Conservation (phyloP, 2,113 vertebrate genomes). For the Callaeas wilsoni region DNA sequence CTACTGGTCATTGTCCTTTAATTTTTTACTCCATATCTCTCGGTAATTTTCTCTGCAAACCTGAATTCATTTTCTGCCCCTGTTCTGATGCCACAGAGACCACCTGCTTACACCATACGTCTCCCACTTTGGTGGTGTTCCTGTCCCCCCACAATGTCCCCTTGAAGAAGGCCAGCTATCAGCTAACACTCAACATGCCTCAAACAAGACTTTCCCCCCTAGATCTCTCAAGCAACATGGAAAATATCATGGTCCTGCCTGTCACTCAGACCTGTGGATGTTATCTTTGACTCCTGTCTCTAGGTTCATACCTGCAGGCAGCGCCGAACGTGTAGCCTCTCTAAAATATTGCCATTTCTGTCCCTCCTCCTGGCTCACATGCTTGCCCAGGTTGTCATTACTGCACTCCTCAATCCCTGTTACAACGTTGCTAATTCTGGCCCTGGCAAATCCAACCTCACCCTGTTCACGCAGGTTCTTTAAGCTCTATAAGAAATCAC, state of each 20-base stretch:
- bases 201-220: background rate
- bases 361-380: background rate
- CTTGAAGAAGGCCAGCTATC: background rate
- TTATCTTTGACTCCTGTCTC: background rate
- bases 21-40: background rate
- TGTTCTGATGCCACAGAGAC: background rate
- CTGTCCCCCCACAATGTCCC: background rate
- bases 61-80: background rate
- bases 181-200: background rate
- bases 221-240: background rate
- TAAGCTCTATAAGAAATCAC: background rate
- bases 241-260: background rate
- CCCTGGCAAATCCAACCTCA: background rate
- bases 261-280: accelerated
- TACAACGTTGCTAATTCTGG: background rate
- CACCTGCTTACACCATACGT: accelerated
- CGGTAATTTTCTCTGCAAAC: background rate
- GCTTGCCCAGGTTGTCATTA: background rate
- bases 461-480: accelerated
- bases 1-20: background rate
- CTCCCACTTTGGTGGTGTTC: background rate
- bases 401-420: background rate
- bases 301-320: background rate
- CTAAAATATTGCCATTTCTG: background rate
- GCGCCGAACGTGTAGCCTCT: accelerated